A percentile compares a stretch with the other conserved stretches of the same genome.
These are phyloP conservation scores for Bombus impatiens DNA, from an alignment of 1,140 invertebrate species.

Conservation along the genomic window DNA sequence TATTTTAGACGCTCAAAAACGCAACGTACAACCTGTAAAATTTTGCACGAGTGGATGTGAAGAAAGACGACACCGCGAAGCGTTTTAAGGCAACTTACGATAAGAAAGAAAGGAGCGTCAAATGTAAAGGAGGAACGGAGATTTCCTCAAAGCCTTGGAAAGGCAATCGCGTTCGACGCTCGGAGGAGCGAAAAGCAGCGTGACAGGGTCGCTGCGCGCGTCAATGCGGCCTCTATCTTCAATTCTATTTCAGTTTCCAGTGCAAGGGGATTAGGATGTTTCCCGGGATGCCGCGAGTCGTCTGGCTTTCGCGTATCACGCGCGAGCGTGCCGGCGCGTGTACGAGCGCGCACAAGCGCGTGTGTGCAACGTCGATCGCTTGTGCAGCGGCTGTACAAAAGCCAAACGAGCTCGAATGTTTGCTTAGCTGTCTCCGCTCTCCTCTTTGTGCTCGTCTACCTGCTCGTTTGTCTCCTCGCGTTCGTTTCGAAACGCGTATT, in stretches of 20 bases:
- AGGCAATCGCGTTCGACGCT: conserved; percentile 16
- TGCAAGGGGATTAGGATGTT: conserved; percentile 42
- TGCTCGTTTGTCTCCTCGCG: conserved; percentile 65
- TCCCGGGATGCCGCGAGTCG: conserved; percentile 22
- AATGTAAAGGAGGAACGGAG: neutral
- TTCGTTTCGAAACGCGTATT: conserved; percentile 67
- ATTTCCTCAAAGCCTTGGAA: neutral
- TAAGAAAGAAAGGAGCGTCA: neutral
- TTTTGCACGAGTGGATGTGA: neutral
- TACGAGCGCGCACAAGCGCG: conserved; percentile 17
- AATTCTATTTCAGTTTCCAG: conserved; percentile 45
- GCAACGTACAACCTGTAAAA: neutral
- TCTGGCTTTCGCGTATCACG: conserved; percentile 4
- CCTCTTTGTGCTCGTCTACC: conserved; percentile 64
- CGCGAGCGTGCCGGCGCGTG: neutral
- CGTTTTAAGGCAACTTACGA: neutral
- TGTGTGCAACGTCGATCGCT: conserved; percentile 58
- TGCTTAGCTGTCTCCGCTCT: conserved; percentile 69
- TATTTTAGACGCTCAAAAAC: neutral
- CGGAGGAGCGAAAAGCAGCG: neutral
- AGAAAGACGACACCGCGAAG: neutral
- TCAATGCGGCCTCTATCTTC: conserved; percentile 32
- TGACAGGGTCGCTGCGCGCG: neutral
- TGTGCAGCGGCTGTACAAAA: conserved; percentile 52
- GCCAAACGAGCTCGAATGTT: conserved; percentile 70